Percentiles rank a stretch among this genome's conserved stretches.
These are phyloP conservation scores for Pseudopleuronectes americanus DNA, from an alignment of 2,797 vertebrate species.

Conservation along the genomic window DNA sequence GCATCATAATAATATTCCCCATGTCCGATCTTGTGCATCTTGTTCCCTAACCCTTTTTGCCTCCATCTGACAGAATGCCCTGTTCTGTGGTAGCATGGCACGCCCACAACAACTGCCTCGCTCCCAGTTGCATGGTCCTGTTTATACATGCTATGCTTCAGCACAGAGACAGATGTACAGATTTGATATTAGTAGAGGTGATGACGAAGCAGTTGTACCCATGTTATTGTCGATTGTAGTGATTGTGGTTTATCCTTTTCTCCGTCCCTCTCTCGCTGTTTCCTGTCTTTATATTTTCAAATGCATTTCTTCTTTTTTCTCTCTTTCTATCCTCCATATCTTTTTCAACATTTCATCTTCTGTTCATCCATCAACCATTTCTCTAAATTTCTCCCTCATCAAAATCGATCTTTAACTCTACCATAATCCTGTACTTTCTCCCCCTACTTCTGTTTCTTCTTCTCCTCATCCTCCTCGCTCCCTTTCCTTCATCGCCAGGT, in stretches of 20 bases:
- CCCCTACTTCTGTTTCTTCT: not conserved
- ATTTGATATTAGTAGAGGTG: conserved; percentile 25
- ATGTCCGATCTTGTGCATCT: conserved; percentile 53
- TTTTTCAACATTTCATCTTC: not conserved
- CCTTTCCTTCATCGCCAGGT: conserved; percentile 78
- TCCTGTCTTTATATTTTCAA: conserved; percentile 16
- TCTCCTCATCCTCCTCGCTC: conserved; percentile 2
- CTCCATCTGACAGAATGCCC: conserved; percentile 67
- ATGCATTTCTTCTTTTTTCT: conserved; percentile 10
- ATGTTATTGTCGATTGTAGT: conserved; percentile 15
- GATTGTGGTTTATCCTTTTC: conserved; percentile 30
- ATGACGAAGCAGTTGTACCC: not conserved
- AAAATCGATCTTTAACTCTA: conserved; percentile 1
- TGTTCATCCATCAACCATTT: conserved; percentile 4
- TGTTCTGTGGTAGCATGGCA: conserved; percentile 76
- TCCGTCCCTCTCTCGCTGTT: conserved; percentile 21
- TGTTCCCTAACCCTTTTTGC: conserved; percentile 69
- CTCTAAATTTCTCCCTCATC: not conserved
- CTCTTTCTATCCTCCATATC: conserved; percentile 2
- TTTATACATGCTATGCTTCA: conserved; percentile 63
- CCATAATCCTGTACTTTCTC: not conserved
- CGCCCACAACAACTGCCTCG: conserved; percentile 53
- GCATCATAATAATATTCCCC: conserved; percentile 49
- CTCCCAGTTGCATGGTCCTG: conserved; percentile 73
- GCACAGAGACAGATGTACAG: conserved; percentile 39